Evolutionary conservation across 2,888 invertebrate species (phyloP), one percentile per base, ranked within the genome.

Genomic region (Blastobasis lacticolella): DNA sequence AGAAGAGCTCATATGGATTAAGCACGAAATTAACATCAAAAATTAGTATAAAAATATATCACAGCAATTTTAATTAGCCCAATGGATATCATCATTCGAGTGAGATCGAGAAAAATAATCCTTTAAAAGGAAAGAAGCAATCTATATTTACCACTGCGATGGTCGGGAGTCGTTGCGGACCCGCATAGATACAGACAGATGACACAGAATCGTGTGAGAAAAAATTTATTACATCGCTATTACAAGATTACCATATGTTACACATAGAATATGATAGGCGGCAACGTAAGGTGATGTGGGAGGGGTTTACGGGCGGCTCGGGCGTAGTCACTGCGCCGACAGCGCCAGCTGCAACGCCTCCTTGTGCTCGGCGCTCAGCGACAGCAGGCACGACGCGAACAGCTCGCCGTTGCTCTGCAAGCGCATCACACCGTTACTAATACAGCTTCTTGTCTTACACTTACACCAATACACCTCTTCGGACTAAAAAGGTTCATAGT

Each of bases 301-400:
- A 59, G 60, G 57, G 59, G 45, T 55, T 57, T 54, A 56, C 57
- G 52, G 57, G 54, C 53, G 55, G 55, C 37, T 23, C 10, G 8
- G 45, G 46, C 46, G 51, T 40, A 47, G 10, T 49, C 56, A 64
- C 71, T 84, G 82, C 66, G 88, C 78, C 59, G 88, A 89, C 56
- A 94, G 88, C 59, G 94, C 94, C 63, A 93, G 88, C 77, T 95
- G 93, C 61, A 98, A 89, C 45, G 96, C 95, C 67, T 94, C 93
- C 78, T 95, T 94, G 78, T 96, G 94, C 66, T 96, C 95, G 52
- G 92, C 89, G 63, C 92, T 91, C 62, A 98, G 89, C 61, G 92
- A 91, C 73, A 90, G 90, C 64, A 95, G 88, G 71, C 95, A 95
- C n/a, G 92, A 92, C 73, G 94, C 92, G 85, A 95, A 95, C 64